Conservation (phyloP, 2,888 invertebrate genomes). For the Drosophila anceps region DNA sequence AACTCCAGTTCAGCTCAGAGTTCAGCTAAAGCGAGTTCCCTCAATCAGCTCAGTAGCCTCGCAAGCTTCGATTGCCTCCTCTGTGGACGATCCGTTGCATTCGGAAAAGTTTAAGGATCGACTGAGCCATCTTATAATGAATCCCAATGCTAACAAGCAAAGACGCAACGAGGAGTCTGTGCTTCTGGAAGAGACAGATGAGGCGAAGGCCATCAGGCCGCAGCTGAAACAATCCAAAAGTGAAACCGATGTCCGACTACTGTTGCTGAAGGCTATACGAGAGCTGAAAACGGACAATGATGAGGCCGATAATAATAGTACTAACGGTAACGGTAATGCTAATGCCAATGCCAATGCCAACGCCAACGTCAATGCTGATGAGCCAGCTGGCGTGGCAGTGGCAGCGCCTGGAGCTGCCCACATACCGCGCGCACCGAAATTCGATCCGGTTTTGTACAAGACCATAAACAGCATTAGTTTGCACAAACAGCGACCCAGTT, state of each 20-base stretch:
- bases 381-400: constrained; percentile 10
- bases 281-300: constrained; percentile 66
- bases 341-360: constrained; percentile 4
- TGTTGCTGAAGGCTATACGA: constrained; percentile 68
- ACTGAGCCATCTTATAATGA: constrained; percentile 74
- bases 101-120: constrained; percentile 80
- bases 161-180: constrained; percentile 29
- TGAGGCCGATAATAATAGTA: constrained; percentile 32
- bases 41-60: constrained; percentile 47
- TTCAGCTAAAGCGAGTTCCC: constrained; percentile 28
- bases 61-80: constrained; percentile 55
- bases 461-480: constrained; percentile 78
- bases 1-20: constrained; percentile 1
- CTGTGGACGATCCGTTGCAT: constrained; percentile 73
- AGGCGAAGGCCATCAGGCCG: constrained; percentile 33
- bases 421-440: constrained; percentile 83
- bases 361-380: constrained; percentile 9
- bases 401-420: constrained; percentile 18
- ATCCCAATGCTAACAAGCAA: constrained; percentile 36
- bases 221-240: constrained; percentile 81
- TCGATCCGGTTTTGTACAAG: constrained; percentile 83
- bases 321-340: constrained; percentile 8
- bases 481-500: constrained; percentile 73
- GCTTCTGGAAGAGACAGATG: neutral
- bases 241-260: constrained; percentile 78